Evolutionary conservation across 2,113 vertebrate species (phyloP).

Genomic region (Alouatta palliata): DNA sequence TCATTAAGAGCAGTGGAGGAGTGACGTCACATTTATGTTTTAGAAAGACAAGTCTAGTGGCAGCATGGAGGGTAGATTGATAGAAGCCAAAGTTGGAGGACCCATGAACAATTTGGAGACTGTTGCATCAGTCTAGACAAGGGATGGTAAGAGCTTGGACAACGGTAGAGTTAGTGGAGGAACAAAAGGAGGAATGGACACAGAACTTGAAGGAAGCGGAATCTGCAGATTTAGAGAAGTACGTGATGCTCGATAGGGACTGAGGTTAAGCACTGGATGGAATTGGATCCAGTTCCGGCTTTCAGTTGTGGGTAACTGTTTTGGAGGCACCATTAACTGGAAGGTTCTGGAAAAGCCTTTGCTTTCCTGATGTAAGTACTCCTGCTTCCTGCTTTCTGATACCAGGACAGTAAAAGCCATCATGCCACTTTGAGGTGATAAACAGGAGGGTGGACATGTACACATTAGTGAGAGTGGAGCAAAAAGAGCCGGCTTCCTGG

Average conservation of each 20-base stretch:
- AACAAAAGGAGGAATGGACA: not conserved
- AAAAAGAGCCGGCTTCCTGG: not conserved
- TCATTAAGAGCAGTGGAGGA: not conserved
- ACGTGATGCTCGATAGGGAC: fast-evolving
- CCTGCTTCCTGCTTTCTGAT: not conserved
- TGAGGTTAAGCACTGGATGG: not conserved
- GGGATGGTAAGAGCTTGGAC: not conserved
- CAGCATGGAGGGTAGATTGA: not conserved
- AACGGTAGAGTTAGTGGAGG: not conserved
- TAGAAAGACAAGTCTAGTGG: not conserved
- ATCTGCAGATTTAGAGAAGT: not conserved
- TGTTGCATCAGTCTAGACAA: not conserved
- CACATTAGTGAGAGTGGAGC: not conserved
- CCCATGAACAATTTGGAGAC: not conserved
- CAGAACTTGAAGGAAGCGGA: not conserved
- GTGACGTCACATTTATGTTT: not conserved
- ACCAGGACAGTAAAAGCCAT: not conserved
- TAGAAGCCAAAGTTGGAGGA: not conserved
- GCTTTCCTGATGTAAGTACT: not conserved
- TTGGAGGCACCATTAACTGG: not conserved
- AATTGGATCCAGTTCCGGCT: not conserved
- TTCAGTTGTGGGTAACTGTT: not conserved
- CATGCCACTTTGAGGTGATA: not conserved
- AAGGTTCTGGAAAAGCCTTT: not conserved
- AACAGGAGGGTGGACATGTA: not conserved